Conservation (phyloP, 2,888 invertebrate genomes). For the Unio delphinus region DNA sequence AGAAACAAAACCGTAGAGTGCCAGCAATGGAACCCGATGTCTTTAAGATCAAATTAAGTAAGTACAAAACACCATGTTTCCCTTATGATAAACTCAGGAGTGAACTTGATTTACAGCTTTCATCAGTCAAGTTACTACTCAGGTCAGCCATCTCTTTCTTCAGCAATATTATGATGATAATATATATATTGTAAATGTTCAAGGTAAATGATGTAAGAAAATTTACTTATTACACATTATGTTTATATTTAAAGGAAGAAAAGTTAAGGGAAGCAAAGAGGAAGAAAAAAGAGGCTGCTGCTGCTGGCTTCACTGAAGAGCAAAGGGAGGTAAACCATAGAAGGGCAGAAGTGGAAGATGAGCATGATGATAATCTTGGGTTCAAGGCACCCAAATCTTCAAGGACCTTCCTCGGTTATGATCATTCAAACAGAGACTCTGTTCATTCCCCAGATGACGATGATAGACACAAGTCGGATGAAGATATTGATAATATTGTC, state of each 20-base stretch:
- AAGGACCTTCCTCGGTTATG: constrained; percentile 20
- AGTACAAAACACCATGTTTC: too few species aligned
- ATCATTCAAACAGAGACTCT: constrained; percentile 13
- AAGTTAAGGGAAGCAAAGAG: constrained; percentile 40
- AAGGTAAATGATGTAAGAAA: too few species aligned
- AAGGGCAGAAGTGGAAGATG: not conserved
- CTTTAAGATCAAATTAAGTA: too few species aligned
- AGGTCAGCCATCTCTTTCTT: too few species aligned
- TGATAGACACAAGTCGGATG: not conserved
- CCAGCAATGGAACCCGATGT: too few species aligned
- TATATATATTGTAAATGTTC: too few species aligned
- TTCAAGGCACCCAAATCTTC: constrained; percentile 31
- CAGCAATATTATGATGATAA: too few species aligned
- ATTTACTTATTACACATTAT: not conserved
- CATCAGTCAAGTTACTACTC: too few species aligned
- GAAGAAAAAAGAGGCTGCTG: constrained; percentile 25
- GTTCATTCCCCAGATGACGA: not conserved
- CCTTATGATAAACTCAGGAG: too few species aligned
- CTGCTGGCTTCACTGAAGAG: not conserved
- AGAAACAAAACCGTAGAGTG: too few species aligned
- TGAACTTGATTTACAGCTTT: too few species aligned
- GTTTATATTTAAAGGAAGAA: constrained; percentile 37
- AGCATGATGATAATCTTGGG: constrained; percentile 14
- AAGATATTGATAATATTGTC: constrained; percentile 5
- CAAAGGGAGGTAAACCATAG: not conserved